Evolutionary conservation across 2,797 vertebrate species (phyloP), one percentile per base, ranked within the genome.

Genomic region (Hafferia zeledoni): DNA sequence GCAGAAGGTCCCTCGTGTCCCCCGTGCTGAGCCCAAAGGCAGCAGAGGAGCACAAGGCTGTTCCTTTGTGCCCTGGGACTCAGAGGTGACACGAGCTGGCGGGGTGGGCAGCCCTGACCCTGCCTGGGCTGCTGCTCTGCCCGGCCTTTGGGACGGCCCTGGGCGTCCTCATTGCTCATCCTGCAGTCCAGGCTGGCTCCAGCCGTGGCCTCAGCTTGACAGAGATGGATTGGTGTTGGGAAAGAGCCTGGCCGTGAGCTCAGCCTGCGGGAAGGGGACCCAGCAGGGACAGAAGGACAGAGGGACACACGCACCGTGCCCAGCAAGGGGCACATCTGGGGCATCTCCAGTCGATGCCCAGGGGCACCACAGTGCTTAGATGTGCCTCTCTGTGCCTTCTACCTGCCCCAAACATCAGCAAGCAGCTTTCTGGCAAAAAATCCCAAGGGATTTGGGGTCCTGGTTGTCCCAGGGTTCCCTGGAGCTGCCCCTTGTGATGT

Each of bases 1-100:
- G 27, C 15, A 0, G 20, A 0, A 16, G 0, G 0, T 17, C 65
- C 87, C 1, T 6, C 27, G 17, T 0, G 2, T 41, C 0, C 23
- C 64, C 30, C 69, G 1, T 0, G 2, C 46, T 0, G 5, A 24
- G n/a, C 53, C n/a, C 13, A 5, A 5, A 19, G 57, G n/a, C 43
- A 0, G 27, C 0, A 2, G n/a, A 20, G n/a, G 13, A 9, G 47
- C 9, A 0, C 2, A 3, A 18, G 67, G 13, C 33, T 10, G 56
- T 28, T 24, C 3, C 76, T 55, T 24, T 1, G 83, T 43, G 79
- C 70, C 39, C 57, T 1, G 30, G 13, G 72, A 46, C 65, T 8
- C 3, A 30, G 0, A 7, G 56, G 43, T 39, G 81, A 28, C 69
- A 2, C 6, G 0, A 3, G 50, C 35, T 7, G 1, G 1, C 1